Evolutionary conservation across 2,797 vertebrate genomes (phyloP), one percentile per base, ranked within the genome.

Genomic region (Xiphorhynchus erythropygius): DNA sequence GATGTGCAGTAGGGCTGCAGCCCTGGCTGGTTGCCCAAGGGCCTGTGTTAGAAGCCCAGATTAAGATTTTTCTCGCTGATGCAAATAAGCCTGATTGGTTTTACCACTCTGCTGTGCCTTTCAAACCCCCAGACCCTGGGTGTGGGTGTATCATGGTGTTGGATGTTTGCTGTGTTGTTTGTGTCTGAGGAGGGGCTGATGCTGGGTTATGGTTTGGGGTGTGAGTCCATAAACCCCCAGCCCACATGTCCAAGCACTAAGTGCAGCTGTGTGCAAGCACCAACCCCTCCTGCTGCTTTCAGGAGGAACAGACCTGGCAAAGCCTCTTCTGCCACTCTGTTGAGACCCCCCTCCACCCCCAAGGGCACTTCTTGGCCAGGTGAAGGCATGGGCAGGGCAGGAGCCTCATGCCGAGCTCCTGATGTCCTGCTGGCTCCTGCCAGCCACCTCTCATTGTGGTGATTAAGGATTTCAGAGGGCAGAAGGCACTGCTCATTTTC

Each of bases 401-500:
- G 24, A 95, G 84, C 86, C 85, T 74, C 32, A 49, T 90, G 92
- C 70, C 0, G 3, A 75, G 74, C 89, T 90, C 89, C 27, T 0
- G 18, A 44, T 0, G 2, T 75, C 59, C 81, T 39, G 4, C 69
- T 9, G 24, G 59, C 73, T 57, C 42, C 53, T 87, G 89, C 88
- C 80, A 81, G 67, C 84, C 90, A 24, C 84, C 63, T 78, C 82
- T 84, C 76, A 53, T 78, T 2, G 0, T 2, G 0, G 75, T 79
- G 87, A 96, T 97, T 81, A 62, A 96, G 68, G 79, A 87, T 93
- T 92, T 85, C 52, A 68, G 73, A 92, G 95, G 94, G 87, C 94
- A 93, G 92, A 93, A 96, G 92, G 85, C 74, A 65, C 83, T 0
- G 4, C 69, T 96, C 80, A 2, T 93, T 91, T 95, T 93, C 91